Base-by-base conservation (phyloP, 2,888 invertebrate species). In the Pardosa pseudoannulata region DNA sequence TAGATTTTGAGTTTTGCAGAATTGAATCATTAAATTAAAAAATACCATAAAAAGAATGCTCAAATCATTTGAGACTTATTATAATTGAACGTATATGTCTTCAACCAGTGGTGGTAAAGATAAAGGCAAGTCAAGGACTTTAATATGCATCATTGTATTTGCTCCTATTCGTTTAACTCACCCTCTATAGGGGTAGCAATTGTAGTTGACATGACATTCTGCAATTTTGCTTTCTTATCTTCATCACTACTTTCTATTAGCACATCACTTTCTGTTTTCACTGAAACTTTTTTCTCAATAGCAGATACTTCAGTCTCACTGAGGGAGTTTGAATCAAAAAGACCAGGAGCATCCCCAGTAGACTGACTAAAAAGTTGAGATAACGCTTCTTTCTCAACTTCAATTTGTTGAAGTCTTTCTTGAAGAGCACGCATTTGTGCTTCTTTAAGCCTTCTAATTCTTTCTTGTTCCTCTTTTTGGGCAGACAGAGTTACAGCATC, bases 401-500 rank as follows among this genome's bases (percentile, higher is more conserved):
- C 88, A 71, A 89, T 89, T 71, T 89, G 90, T 56, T 89, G 89
- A 19, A 88, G 76, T 29, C 88, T 65, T 50, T 90, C 89, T 50
- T 89, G 89, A 23, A 89, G 88, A 3, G 91, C 89, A 3, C 90
- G 88, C 88, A 91, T 91, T 89, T 92, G 91, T n/a, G 91, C 90
- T 87, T 92, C 92, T 85, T 90, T 90, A 56, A 93, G 89, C 73
- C 93, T 90, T 74, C 90, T 90, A 88, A 92, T 91, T 67, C 93
- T 90, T 92, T 98, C 98, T 89, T 96, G 95, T 93, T 98, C 98
- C 91, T 97, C 97, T 39, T 96, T 93, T 91, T 98, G 98, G 0
- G 98, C 98, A 29, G 95, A 95, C 76, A 97, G 92, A 1, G 98
- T 98, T 16, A 96, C 96, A 88, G 96, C 96, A 91, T 98, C 98